A percentile compares a stretch with the other conserved stretches of the same genome.
These are phyloP conservation scores for Phymatocera aterrima DNA, from an alignment of 2,888 invertebrate species.

Conservation along the genomic window DNA sequence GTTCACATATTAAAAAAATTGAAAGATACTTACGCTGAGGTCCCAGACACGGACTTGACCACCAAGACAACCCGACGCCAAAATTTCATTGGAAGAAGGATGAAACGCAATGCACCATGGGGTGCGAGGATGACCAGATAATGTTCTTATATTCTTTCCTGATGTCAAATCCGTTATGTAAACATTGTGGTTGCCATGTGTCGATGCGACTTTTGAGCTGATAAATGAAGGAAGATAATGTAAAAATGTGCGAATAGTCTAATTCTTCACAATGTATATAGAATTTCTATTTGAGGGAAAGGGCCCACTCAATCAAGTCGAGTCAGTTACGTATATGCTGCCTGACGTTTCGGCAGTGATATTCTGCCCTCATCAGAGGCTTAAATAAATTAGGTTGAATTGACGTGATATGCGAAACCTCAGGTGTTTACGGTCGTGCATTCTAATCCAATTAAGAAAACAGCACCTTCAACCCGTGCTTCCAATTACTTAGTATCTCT, in stretches of 20 bases:
- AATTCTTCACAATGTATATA: too few relatives aligned
- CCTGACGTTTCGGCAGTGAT: too few relatives aligned
- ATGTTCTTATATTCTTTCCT: conserved; percentile 86
- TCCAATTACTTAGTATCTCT: neutral
- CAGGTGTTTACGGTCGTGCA: neutral
- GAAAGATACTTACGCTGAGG: conserved; percentile 78
- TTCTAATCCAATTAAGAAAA: neutral
- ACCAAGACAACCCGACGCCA: conserved; percentile 92
- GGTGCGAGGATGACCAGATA: conserved; percentile 90
- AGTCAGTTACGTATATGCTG: too few relatives aligned
- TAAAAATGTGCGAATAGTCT: too few relatives aligned
- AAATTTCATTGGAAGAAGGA: conserved; percentile 87
- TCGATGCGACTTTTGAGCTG: conserved; percentile 89
- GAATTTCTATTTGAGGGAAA: too few relatives aligned
- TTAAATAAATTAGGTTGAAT: too few relatives aligned
- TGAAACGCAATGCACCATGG: conserved; percentile 95
- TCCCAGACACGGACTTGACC: conserved; percentile 96
- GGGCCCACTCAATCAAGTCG: too few relatives aligned
- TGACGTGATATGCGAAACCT: too few relatives aligned
- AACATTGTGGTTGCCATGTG: conserved; percentile 93
- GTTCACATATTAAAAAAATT: neutral
- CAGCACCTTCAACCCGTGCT: too few relatives aligned
- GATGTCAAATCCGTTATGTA: conserved; percentile 88
- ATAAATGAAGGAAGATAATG: conserved; percentile 55
- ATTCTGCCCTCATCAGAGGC: too few relatives aligned